Evolutionary conservation across 2,888 invertebrate species (phyloP).

Genomic region (Mesorhabditis spiculigera): DNA sequence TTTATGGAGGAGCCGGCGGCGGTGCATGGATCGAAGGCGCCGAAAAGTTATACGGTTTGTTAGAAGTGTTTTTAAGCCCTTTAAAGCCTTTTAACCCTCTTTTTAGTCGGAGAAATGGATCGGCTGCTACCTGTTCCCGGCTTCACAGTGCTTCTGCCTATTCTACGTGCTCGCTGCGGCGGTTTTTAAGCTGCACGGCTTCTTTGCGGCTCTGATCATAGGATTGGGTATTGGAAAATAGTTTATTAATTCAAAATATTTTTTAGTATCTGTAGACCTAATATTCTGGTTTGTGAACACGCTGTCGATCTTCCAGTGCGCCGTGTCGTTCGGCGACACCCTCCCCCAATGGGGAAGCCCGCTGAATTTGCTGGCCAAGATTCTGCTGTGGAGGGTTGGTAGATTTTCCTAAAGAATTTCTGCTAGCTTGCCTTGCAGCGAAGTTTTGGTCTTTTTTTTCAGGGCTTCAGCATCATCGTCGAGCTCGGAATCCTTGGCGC

Average conservation of each 20-base stretch:
- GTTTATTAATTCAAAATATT: background rate
- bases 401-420: too few species aligned
- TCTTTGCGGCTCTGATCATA: background rate
- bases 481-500: background rate
- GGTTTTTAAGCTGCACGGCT: background rate
- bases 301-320: background rate
- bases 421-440: too few species aligned
- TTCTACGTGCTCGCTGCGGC: background rate
- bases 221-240: background rate
- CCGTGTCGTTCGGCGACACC: background rate
- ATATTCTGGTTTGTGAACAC: background rate
- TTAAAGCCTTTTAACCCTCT: too few species aligned
- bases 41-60: too few species aligned
- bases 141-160: background rate
- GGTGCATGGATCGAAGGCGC: too few species aligned
- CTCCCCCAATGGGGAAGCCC: background rate
- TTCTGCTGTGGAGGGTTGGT: background rate
- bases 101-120: background rate
- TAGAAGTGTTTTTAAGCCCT: too few species aligned
- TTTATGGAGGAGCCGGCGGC: too few species aligned
- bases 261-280: background rate
- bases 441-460: background rate
- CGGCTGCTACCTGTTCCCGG: background rate
- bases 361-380: background rate
- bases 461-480: background rate